Base-by-base conservation (phyloP, 2,888 invertebrate genomes). In the Mongoloraphidia duomilia region DNA sequence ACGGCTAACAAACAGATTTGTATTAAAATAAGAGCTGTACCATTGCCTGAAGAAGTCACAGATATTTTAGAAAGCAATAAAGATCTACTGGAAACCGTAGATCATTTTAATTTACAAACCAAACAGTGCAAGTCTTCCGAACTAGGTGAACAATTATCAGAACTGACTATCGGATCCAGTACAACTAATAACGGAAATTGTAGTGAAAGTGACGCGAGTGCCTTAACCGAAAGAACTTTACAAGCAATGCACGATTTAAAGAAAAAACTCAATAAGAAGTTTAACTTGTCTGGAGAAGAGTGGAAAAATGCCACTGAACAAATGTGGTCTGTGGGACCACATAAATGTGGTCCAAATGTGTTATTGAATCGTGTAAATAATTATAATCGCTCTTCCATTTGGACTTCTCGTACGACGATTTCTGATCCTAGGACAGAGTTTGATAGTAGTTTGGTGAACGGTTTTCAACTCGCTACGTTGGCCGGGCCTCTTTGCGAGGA, bases 401-500 rank as follows among this genome's bases (percentile, higher is more conserved):
- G 77, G 73, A 53, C 60, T 38, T 61, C 63, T 49, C 53, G 26
- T 26, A 6, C 26, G 6, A 26, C 6, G 26, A 26, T 26, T 26
- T 26, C 26, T 47, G 81, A 82, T 65, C 64, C 69, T 1, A 71
- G 80, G 43, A 72, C 73, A 50, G 76, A 77, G 57, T 79, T 74
- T 63, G 89, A 88, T 60, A 83, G 82, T 62, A 83, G 83, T 64
- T 82, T 93, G 62, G 74, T 90, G 4, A 89, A 86, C 67, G 92
- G 90, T 9, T 83, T 93, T 67, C 86, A 91, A 74, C 67, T 92
- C 66, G 87, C 89, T 8, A 80, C 91, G 33, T 67, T 85, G 47
- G 81, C 90, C 40, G 98, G 98, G 0, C 97, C 97, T 0, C 66
- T 98, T 41, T 98, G 97, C 68, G 94, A 95, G 60, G 98, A 98